These are phyloP conservation scores for Zootoca vivipara DNA, from an alignment of 2,113 vertebrate species.

Conservation along the genomic window DNA sequence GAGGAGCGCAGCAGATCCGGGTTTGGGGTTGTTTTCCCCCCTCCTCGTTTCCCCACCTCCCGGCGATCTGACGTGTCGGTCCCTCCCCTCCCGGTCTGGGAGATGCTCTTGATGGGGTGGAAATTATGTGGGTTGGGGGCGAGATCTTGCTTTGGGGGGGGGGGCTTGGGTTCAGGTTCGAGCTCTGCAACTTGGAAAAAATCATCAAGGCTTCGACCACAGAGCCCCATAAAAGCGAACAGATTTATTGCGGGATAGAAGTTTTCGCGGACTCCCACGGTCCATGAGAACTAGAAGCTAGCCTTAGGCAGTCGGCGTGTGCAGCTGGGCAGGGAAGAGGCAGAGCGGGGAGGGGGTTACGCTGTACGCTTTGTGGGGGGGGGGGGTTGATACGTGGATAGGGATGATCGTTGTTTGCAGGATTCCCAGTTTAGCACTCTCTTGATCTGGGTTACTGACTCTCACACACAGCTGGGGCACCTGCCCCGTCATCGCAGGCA, in stretches of 20 bases:
- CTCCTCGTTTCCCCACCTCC: background rate
- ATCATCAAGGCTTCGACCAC: no score
- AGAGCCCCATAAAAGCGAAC: no score
- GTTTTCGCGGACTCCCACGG: no score
- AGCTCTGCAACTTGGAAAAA: background rate
- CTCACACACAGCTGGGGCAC: background rate
- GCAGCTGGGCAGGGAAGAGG: no score
- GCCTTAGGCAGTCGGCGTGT: background rate
- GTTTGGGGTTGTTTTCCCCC: no score
- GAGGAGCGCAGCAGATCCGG: background rate
- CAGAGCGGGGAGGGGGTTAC: background rate
- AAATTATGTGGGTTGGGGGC: no score
- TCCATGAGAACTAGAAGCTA: background rate
- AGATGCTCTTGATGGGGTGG: background rate
- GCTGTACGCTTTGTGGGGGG: no score
- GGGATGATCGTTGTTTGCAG: background rate
- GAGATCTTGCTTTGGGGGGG: background rate
- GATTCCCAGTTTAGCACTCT: background rate
- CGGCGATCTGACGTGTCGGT: background rate
- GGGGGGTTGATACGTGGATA: background rate
- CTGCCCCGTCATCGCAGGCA: background rate
- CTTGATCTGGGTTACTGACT: background rate
- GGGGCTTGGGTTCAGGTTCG: background rate
- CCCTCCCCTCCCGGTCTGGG: background rate
- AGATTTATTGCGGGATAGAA: no score